Conservation (phyloP, 1,140 invertebrate species). For the Caligus rogercresseyi region DNA sequence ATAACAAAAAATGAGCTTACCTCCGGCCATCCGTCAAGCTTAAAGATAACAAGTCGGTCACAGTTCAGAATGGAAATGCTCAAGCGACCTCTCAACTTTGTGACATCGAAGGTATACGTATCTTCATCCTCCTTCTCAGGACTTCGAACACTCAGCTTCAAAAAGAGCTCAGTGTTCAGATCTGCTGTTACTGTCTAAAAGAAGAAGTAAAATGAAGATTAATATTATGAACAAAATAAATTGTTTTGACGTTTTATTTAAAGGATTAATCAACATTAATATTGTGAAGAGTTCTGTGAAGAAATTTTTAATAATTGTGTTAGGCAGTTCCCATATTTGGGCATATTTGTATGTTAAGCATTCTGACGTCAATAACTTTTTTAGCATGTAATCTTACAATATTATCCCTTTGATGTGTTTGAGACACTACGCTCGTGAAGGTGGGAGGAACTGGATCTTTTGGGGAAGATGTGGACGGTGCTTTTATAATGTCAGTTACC, state of each 20-base stretch:
- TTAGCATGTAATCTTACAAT: not conserved
- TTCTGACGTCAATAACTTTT: not conserved
- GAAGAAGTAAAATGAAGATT: not conserved
- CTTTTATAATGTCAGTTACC: not conserved
- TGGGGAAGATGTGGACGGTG: too few relatives aligned
- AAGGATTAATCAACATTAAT: too few relatives aligned
- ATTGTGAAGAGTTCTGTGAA: too few relatives aligned
- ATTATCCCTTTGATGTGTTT: not conserved
- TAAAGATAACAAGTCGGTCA: not conserved
- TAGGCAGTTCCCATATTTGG: too few relatives aligned
- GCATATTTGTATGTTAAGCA: too few relatives aligned
- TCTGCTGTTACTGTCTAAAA: not conserved
- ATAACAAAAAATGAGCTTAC: not conserved
- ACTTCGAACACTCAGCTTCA: not conserved
- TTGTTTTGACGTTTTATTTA: too few relatives aligned
- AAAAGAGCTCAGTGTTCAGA: not conserved
- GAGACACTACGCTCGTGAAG: not conserved
- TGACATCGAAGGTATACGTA: not conserved
- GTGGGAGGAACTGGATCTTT: too few relatives aligned
- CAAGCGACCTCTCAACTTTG: not conserved
- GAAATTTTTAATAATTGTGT: too few relatives aligned
- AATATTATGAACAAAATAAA: too few relatives aligned
- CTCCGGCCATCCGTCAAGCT: constrained; percentile 7
- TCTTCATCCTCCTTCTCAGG: not conserved
- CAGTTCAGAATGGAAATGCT: not conserved